Evolutionary conservation across 1,140 invertebrate species (phyloP), one percentile per base, ranked within the genome.

Genomic region (Drosophila persimilis): DNA sequence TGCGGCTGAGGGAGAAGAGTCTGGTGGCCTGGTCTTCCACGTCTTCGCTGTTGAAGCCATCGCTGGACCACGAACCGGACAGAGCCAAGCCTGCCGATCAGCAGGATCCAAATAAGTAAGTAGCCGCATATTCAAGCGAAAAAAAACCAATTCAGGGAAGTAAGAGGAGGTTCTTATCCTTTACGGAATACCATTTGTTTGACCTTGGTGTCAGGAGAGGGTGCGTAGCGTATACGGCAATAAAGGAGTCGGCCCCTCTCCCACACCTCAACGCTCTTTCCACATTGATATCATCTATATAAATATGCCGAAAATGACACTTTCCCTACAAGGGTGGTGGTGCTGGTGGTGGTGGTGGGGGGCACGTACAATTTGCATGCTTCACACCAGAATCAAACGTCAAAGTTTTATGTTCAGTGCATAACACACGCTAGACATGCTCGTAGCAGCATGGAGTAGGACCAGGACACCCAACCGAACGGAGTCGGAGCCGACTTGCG

Each of bases 221-320:
- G 26, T 62, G 51, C 59, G 58, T 53, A 61, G 11, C 17, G 13
- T 17, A 8, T 39, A 26, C 41, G 39, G 46, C 73, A 77, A 73
- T 59, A 62, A 54, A 26, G 17, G 11, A 29, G 59, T 46, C 48
- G 3, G 5, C 24, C 24, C 5, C 24, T 0, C 20, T 20, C 20
- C 20, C 20, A 20, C 24, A 24, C 5, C 15, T 26, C 31, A 29
- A 24, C 31, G 13, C 43, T 22, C 44, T 7, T 41, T n/a, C 55
- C 9, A 15, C 29, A 11, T 11, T 22, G 17, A 54, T 54, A 43
- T 39, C 26, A 43, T 39, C 41, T 45, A 60, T 65, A 60, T 71
- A 78, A 83, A 83, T 81, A 77, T 86, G 77, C 64, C 74, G 59
- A 71, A 77, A 86, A 80, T 88, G 81, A 86, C 81, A 85, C 81